Base-by-base conservation (phyloP, 2,797 vertebrate genomes). In the Mallotus villosus region DNA sequence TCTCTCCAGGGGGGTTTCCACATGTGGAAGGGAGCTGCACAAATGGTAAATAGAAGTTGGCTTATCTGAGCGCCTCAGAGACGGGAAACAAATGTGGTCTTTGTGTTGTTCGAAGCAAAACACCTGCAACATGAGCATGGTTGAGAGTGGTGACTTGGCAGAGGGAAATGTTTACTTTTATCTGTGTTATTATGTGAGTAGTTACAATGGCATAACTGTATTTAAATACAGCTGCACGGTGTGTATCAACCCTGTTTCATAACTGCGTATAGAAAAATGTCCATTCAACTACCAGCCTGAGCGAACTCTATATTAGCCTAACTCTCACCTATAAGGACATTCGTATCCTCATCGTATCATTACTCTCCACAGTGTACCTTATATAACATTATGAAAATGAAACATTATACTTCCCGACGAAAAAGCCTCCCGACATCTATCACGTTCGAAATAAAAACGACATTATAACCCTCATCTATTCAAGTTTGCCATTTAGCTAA, bases 401-500 rank as follows among this genome's bases (percentile, higher is more conserved):
- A 0, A 19, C 16, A n/a, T 51, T 34, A 34, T 34, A n/a, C 21
- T 8, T 58, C 5, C 55, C 57, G 0, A 25, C 21, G 53, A n/a
- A 58, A 22, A 60, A 11, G 9, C 19, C 19, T 67, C 2, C 51
- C 16, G 2, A 14, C 74, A 82, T 82, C 71, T 63, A 82, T 79
- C 78, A 73, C 49, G 74, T 64, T 68, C 51, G 46, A 62, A 41
- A 29, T 55, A 2, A 63, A 67, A 71, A 70, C 63, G 2, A 59
- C 70, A 80, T 73, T 63, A 67, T 60, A 62, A 60, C 1, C 1
- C 21, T 74, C 1, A 46, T 60, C 76, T 80, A 78, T 80, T 85
- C 76, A 79, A 80, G 76, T 46, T 46, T 70, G 69, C 70, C 79
- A 78, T 80, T 81, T 78, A 81, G 72, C 68, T 80, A 77, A 85